Evolutionary conservation across 2,797 vertebrate species (phyloP), one percentile per base, ranked within the genome.

Genomic region (Myotis myotis): DNA sequence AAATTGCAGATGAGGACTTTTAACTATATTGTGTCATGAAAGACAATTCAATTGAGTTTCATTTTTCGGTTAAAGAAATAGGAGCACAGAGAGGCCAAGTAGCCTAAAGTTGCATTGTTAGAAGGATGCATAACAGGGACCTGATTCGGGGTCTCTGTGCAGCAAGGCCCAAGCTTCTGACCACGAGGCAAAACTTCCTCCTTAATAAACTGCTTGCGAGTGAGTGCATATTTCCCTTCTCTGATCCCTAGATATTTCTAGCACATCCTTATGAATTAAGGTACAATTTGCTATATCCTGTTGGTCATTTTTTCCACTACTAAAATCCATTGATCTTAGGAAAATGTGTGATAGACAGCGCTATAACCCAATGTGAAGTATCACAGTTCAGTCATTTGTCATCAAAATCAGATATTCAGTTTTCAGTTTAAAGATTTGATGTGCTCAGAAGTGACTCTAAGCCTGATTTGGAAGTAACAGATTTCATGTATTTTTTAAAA

Each of bases 341-440:
- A 83, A 93, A 89, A 47, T 70, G 47, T 49, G 23, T 64, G 25
- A 66, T n/a, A 44, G 7, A 51, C 8, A 83, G 85, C 36, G 44
- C 20, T 78, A 12, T 72, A 62, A 79, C 12, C 53, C 64, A 80
- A 88, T 3, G 5, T 22, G 22, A 92, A 89, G 60, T 82, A 53
- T 15, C 30, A 4, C 33, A 85, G 17, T 71, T 90, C 88, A 53
- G 5, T 33, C 3, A 2, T 74, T 62, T 80, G 6, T 44, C 79
- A 51, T 64, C 11, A 83, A 90, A 89, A 92, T 72, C 10, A 66
- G 30, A 66, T 64, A 84, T 22, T 80, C 2, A 5, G 8, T 87
- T 91, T 94, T 91, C 91, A 84, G 87, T 83, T 88, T 76, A 41
- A 81, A 72, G 94, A 9, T 64, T 6, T n/a, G 4, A 47, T 55